These are phyloP conservation scores for Scartelaos histophorus DNA, from an alignment of 2,113 vertebrate genomes.

Conservation along the genomic window DNA sequence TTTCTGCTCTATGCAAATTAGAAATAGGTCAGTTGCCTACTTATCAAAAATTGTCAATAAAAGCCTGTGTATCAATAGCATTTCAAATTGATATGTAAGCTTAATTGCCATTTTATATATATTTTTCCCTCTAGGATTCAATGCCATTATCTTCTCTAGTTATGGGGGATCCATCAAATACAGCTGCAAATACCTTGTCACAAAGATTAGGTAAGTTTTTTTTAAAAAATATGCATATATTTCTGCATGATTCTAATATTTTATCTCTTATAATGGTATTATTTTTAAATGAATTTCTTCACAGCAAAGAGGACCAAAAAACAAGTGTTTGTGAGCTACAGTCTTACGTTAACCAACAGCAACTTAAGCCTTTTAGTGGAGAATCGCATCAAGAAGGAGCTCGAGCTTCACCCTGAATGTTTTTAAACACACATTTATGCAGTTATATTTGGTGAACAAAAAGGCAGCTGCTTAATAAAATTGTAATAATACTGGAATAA, in stretches of 20 bases:
- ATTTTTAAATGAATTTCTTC: constrained; percentile 50
- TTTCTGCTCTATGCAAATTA: too few species aligned
- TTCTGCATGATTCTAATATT: not conserved
- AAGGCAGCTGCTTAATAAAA: not conserved
- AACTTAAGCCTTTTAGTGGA: constrained; percentile 87
- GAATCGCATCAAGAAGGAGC: constrained; percentile 92
- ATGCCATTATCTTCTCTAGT: constrained; percentile 85
- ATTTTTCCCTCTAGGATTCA: constrained; percentile 79
- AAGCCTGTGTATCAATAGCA: not conserved
- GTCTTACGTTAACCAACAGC: constrained; percentile 83
- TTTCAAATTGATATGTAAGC: not conserved
- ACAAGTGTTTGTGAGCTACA: constrained; percentile 95
- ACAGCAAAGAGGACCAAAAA: constrained; percentile 95
- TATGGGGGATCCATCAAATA: constrained; percentile 87
- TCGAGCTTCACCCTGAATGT: constrained; percentile 88
- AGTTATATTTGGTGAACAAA: constrained; percentile 7
- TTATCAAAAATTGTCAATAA: too few species aligned
- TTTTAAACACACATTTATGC: constrained; percentile 73
- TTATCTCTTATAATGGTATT: not conserved
- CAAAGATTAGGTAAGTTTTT: constrained; percentile 84
- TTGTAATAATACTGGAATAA: not conserved
- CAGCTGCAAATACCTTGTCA: constrained; percentile 82
- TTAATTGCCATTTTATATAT: not conserved
- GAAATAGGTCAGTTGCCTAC: not conserved
- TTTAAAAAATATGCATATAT: not conserved